Base-by-base conservation (phyloP, 2,797 vertebrate species). In the Pipistrellus pipistrellus region DNA sequence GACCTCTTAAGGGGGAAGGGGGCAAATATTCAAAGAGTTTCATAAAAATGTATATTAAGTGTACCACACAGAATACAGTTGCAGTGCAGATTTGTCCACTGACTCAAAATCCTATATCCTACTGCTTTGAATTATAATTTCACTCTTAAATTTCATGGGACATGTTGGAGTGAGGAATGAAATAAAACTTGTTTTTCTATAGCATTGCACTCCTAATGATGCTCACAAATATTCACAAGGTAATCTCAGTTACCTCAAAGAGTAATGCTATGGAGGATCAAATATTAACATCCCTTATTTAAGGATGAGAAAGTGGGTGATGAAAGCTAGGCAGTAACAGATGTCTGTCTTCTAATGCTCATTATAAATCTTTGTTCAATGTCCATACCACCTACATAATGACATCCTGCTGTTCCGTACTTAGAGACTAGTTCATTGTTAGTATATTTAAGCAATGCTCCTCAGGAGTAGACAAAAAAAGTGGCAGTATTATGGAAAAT, bases 21-120 rank as follows among this genome's bases (percentile, higher is more conserved):
- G 82, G 72, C 48, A 95, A 66, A 86, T 88, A 91, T 95, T 85
- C 93, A 97, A 95, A 96, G 91, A 83, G 46, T 94, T 95, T 89
- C 94, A 89, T 97, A 93, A 94, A 95, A 88, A 84, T 80, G 90
- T 96, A 88, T 95, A 84, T 95, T 86, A 93, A 89, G 83, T 90
- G 92, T 66, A 92, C 55, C 90, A 94, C 88, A 90, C 55, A 95
- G 38, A 96, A 82, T 35, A 90, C 85, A 96, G 38, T 41, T 77
- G 76, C 57, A 75, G 30, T 53, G 25, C 20, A 92, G 88, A 84
- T 77, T 86, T 78, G 84, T 86, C 73, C 51, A 77, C 73, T 76
- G 51, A 86, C 41, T 94, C 76, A 93, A 46, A 95, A 86, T 85
- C 35, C 32, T 93, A 83, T 68, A 86, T 93, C 91, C 88, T 77